Percentiles rank a stretch among this genome's conserved stretches.
These are phyloP conservation scores for Panonychus citri DNA, from an alignment of 1,140 invertebrate genomes.

Conservation along the genomic window DNA sequence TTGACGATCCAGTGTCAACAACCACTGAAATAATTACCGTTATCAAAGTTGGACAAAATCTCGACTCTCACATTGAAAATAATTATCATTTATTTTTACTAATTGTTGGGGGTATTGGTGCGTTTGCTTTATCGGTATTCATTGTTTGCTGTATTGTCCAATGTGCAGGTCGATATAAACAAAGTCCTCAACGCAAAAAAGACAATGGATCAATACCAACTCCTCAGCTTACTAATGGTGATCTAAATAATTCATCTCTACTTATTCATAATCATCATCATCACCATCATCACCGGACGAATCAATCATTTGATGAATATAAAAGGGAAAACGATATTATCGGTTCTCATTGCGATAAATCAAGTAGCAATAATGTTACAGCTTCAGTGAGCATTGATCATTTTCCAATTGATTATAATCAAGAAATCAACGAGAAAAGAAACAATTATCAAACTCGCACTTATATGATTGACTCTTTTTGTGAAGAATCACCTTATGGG, in stretches of 20 bases:
- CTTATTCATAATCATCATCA: no score
- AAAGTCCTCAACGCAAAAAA: not conserved
- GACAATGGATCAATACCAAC: not conserved
- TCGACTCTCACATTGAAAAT: not conserved
- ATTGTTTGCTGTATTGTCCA: slow-evolving; percentile 2
- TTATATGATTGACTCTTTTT: no score
- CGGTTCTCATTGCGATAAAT: not conserved
- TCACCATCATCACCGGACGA: no score
- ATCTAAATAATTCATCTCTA: not conserved
- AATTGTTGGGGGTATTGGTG: not conserved
- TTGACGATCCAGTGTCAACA: not conserved
- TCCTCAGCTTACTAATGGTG: not conserved
- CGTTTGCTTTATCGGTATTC: not conserved
- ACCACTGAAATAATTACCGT: slow-evolving; percentile 21
- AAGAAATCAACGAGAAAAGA: no score
- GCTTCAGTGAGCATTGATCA: not conserved
- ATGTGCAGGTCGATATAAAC: slow-evolving; percentile 2
- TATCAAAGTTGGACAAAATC: not conserved
- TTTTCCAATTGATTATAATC: no score
- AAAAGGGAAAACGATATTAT: not conserved
- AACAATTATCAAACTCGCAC: no score
- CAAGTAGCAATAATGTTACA: not conserved
- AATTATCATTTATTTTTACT: slow-evolving; percentile 15
- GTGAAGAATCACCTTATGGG: no score
- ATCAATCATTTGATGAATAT: not conserved